phyloP scores from a whole-genome alignment of 2,113 vertebrate species.

The Clarias gariepinus region DNA sequence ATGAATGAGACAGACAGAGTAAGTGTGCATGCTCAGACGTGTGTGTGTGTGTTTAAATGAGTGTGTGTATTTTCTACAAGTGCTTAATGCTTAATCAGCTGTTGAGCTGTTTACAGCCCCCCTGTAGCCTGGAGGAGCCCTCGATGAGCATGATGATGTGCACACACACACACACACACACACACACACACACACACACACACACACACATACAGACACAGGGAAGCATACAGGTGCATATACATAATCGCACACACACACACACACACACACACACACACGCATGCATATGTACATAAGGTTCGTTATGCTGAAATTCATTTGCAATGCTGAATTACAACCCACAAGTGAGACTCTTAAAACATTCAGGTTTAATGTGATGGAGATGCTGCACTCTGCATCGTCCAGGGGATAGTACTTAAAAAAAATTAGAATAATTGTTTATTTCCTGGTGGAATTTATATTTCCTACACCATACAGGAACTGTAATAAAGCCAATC shows the following conservation, averaged over 20 bases:
- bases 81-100: constrained; percentile 70
- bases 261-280: constrained; percentile 25
- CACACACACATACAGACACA: constrained; percentile 35
- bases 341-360: constrained; percentile 13
- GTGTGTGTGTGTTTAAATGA: constrained; percentile 45
- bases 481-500: no score
- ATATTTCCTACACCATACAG: not conserved
- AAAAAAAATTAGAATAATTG: not conserved
- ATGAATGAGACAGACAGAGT: constrained; percentile 38
- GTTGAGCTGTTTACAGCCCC: constrained; percentile 78
- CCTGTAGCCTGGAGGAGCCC: constrained; percentile 79
- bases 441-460: not conserved
- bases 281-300: constrained; percentile 56
- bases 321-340: constrained; percentile 72
- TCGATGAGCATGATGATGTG: constrained; percentile 54
- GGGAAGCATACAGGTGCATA: no score
- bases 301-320: constrained; percentile 71
- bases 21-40: constrained; percentile 45
- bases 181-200: constrained; percentile 27
- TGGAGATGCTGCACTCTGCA: constrained; percentile 34
- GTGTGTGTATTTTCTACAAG: constrained; percentile 50
- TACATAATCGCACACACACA: constrained; percentile 13
- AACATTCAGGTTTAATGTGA: constrained; percentile 15
- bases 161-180: constrained; percentile 37
- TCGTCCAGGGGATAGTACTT: constrained; percentile 33